Evolutionary conservation across 1,140 invertebrate species (phyloP).

Genomic region (Tetramorium alpestre): DNA sequence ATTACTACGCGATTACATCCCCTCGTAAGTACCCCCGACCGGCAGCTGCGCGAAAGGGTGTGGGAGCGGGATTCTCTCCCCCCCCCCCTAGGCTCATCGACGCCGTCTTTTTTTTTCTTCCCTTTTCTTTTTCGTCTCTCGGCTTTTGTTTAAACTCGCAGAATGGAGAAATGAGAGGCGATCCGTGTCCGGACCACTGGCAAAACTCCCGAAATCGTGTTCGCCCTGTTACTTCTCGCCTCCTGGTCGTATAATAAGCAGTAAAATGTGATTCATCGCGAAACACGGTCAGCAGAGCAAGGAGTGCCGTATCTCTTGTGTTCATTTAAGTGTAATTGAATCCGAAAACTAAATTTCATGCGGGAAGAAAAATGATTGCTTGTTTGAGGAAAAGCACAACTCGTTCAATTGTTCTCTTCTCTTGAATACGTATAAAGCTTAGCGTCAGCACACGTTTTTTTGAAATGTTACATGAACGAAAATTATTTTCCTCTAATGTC

Average conservation of each 20-base stretch:
- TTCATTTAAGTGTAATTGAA: constrained; percentile 25
- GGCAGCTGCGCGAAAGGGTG: constrained; percentile 9
- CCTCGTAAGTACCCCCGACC: constrained; percentile 64
- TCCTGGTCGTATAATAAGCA: constrained; percentile 47
- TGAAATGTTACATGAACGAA: background rate
- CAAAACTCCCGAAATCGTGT: constrained; percentile 76
- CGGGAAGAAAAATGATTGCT: background rate
- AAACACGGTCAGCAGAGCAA: constrained; percentile 36
- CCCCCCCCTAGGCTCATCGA: constrained; percentile 2
- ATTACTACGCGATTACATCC: constrained; percentile 81
- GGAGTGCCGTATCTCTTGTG: constrained; percentile 1
- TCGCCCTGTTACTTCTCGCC: constrained; percentile 23
- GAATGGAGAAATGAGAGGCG: constrained; percentile 78
- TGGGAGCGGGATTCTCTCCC: background rate
- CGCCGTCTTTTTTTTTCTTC: constrained; percentile 1
- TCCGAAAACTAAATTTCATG: constrained; percentile 1
- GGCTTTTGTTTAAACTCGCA: constrained; percentile 44
- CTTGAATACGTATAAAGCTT: background rate
- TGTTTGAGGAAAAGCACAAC: background rate
- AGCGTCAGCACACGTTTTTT: too few relatives aligned
- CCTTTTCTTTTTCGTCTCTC: background rate
- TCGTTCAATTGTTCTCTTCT: too few relatives aligned
- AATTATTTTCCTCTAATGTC: background rate
- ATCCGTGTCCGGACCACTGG: constrained; percentile 66
- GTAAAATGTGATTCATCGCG: constrained; percentile 41